These are phyloP conservation scores for Palythoa heliodiscus DNA, from an alignment of 92 coral and sea anemone genomes.

Conservation along the genomic window DNA sequence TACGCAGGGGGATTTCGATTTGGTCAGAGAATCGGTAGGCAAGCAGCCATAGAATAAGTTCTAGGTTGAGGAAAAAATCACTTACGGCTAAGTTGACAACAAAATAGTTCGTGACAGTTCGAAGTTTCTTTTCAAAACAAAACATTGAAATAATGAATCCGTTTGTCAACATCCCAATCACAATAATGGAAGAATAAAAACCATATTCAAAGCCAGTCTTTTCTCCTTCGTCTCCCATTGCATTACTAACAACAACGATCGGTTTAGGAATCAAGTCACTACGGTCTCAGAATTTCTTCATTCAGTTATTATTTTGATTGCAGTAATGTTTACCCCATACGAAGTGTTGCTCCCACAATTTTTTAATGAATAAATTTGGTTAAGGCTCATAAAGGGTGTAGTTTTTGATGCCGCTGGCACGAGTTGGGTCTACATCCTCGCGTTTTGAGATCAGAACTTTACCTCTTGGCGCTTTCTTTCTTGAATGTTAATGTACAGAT, in stretches of 20 bases:
- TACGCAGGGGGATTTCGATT: neutral
- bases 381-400: too few species aligned
- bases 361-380: too few species aligned
- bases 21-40: neutral
- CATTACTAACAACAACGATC: neutral
- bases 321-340: too few species aligned
- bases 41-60: slow-evolving; percentile 38
- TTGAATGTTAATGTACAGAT: too few species aligned
- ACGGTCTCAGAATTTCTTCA: too few species aligned
- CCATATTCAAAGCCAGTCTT: neutral
- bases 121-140: slow-evolving; percentile 62
- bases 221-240: neutral
- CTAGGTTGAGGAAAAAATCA: slow-evolving; percentile 56
- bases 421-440: too few species aligned
- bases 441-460: too few species aligned
- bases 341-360: too few species aligned
- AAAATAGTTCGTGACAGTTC: slow-evolving; percentile 85
- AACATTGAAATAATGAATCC: slow-evolving; percentile 79
- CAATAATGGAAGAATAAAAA: slow-evolving; percentile 39
- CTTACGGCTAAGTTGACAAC: slow-evolving; percentile 86
- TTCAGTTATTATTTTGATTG: too few species aligned
- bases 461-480: too few species aligned
- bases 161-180: slow-evolving; percentile 67
- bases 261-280: too few species aligned
- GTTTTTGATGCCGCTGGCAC: too few species aligned